Percentiles rank a stretch among this genome's conserved stretches.
Evolutionary conservation across 2,113 vertebrate genomes (phyloP).

Genomic region (Beaufortia kweichowensis): DNA sequence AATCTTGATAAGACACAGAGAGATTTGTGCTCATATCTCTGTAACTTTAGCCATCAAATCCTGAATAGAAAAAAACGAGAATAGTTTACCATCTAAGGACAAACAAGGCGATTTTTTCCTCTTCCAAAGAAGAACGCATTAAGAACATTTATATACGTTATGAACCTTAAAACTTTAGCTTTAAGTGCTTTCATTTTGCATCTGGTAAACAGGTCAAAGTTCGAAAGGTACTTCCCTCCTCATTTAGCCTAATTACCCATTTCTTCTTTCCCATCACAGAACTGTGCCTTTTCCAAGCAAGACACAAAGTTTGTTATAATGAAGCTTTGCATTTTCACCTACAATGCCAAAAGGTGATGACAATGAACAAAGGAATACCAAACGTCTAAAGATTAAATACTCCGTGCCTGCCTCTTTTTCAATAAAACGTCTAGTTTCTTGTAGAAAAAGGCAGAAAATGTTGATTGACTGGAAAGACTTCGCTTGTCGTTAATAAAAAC

Average conservation of each 20-base stretch:
- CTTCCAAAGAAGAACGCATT: neutral
- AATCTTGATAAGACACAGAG: slow-evolving; percentile 5
- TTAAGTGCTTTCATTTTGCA: slow-evolving; percentile 24
- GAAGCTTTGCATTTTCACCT: neutral
- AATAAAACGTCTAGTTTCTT: neutral
- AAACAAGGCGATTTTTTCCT: neutral
- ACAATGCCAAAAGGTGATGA: neutral
- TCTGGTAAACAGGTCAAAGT: slow-evolving; percentile 48
- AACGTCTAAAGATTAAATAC: too few species aligned
- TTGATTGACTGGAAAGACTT: neutral
- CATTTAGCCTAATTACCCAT: neutral
- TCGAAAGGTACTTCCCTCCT: neutral
- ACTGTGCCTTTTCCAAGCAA: neutral
- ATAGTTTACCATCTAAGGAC: neutral
- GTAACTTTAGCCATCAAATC: neutral
- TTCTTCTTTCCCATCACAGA: neutral
- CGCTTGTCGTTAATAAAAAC: neutral
- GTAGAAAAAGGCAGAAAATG: neutral
- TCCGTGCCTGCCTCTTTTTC: neutral
- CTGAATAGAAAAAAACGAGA: neutral
- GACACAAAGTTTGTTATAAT: slow-evolving; percentile 4
- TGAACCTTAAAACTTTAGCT: slow-evolving; percentile 8
- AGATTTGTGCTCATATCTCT: neutral
- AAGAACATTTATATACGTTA: neutral
- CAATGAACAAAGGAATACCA: neutral